Conservation (phyloP, 1,140 invertebrate genomes). For the Ips typographus region DNA sequence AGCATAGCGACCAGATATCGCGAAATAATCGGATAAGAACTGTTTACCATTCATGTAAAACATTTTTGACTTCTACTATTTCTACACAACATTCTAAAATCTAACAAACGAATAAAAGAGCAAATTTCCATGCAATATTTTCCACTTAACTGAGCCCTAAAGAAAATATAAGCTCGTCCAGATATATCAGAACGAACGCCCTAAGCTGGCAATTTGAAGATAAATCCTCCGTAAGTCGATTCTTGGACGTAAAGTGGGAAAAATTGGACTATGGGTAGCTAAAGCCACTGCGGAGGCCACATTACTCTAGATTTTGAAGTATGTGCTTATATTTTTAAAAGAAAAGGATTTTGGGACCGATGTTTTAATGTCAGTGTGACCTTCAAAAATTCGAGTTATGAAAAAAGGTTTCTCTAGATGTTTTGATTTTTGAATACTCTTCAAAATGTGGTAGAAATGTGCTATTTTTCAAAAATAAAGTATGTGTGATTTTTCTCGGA, state of each 20-base stretch:
- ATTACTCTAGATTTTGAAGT: neutral
- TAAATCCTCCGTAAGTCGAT: constrained; percentile 3
- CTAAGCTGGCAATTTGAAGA: constrained; percentile 3
- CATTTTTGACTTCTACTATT: too few species aligned
- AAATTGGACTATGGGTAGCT: neutral
- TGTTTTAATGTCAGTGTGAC: too few species aligned
- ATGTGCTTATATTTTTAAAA: too few species aligned
- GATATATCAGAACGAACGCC: constrained; percentile 2
- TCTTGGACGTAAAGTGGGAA: neutral
- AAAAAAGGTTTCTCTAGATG: too few species aligned
- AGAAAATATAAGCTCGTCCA: constrained; percentile 1
- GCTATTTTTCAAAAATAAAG: too few species aligned
- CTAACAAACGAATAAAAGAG: too few species aligned
- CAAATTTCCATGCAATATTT: neutral
- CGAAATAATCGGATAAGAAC: neutral
- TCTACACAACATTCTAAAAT: too few species aligned
- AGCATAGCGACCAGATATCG: neutral
- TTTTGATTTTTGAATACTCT: too few species aligned
- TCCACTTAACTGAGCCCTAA: neutral
- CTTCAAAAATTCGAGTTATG: too few species aligned
- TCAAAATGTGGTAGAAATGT: too few species aligned
- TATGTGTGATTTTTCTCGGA: too few species aligned
- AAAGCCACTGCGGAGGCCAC: neutral
- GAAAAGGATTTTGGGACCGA: too few species aligned
- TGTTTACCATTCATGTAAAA: neutral